Base-by-base conservation (phyloP, 2,888 invertebrate species). In the Philaethria dido region DNA sequence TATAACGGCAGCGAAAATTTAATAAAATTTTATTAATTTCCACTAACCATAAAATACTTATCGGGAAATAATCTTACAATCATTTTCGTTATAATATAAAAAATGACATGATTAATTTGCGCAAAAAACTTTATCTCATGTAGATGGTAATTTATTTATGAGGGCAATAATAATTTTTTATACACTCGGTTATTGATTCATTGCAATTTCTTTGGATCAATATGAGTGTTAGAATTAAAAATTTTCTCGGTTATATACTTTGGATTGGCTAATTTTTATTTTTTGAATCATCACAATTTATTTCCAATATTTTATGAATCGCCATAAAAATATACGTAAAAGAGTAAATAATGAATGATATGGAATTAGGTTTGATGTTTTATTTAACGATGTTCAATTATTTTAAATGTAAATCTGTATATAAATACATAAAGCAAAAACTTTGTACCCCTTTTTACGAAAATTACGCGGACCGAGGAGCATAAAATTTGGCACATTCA, bases 91-190 rank as follows among this genome's bases (percentile, higher is more conserved):
- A 14, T 47, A 45, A 60, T 44, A 29, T 60, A 47, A 47, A 61
- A 45, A 66, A 47, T 18, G 61, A 57, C 45, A 29, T 33, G 52
- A 52, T 48, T 33, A 63, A 29, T 66, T 45, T 36, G 45, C 18
- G 33, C 57, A 68, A 70, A 68, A 62, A 55, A 25, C n/a, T 29
- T 60, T 60, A 60, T 60, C 33, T 47, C 60, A n/a, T 33, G 45
- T 47, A 60, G 25, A 45, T 22, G 16, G 52, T 39, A 50, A 66
- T 66, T 61, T 70, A 70, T 70, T 66, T 67, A 67, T 63, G 44
- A 44, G 8, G 8, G 22, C 16, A 48, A 67, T 67, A 57, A 62
- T 8, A 42, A 20, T 47, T 57, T 47, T n/a, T 29, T 50, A 62
- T 42, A 42, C 25, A 62, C 3, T 66, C 22, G n/a, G 42, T 45